Evolutionary conservation across 2,113 vertebrate genomes (phyloP).

Genomic region (Oryzias celebensis): DNA sequence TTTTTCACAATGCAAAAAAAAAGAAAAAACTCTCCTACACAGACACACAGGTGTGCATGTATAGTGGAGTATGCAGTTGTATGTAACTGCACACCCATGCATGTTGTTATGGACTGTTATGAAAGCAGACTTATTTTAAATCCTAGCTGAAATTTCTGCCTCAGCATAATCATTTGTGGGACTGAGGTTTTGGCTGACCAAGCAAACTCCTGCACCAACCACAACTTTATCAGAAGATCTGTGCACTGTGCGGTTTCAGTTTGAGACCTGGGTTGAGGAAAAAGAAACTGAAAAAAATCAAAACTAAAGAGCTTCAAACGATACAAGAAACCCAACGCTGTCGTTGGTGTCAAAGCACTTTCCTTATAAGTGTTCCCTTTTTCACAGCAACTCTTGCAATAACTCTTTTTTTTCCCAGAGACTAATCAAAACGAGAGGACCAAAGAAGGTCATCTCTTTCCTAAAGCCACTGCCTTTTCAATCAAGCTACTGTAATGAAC

Average conservation of each 20-base stretch:
- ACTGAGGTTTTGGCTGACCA: conserved; percentile 56
- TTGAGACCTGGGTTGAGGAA: conserved; percentile 18
- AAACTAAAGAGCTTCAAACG: conserved; percentile 11
- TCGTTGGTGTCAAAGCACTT: conserved; percentile 14
- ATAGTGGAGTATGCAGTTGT: not conserved
- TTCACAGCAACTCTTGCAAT: conserved; percentile 16
- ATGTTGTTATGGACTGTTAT: conserved; percentile 43
- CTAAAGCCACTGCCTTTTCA: conserved; percentile 46
- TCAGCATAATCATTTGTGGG: conserved; percentile 54
- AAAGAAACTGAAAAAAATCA: not conserved
- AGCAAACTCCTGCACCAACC: conserved; percentile 54
- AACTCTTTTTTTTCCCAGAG: conserved; percentile 9
- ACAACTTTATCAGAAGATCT: conserved; percentile 57
- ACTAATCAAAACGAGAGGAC: conserved; percentile 34
- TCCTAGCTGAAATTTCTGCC: conserved; percentile 45
- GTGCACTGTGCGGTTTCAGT: conserved; percentile 41
- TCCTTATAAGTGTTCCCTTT: conserved; percentile 9
- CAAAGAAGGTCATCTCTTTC: conserved; percentile 38
- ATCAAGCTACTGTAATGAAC: conserved; percentile 57
- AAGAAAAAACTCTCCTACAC: not conserved
- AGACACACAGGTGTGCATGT: not conserved
- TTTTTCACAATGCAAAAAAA: conserved; percentile 24
- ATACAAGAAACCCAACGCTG: conserved; percentile 14
- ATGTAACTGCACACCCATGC: not conserved
- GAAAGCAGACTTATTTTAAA: conserved; percentile 50